Base-by-base conservation (phyloP, 2,113 vertebrate genomes). In the Hymenochirus boettgeri region DNA sequence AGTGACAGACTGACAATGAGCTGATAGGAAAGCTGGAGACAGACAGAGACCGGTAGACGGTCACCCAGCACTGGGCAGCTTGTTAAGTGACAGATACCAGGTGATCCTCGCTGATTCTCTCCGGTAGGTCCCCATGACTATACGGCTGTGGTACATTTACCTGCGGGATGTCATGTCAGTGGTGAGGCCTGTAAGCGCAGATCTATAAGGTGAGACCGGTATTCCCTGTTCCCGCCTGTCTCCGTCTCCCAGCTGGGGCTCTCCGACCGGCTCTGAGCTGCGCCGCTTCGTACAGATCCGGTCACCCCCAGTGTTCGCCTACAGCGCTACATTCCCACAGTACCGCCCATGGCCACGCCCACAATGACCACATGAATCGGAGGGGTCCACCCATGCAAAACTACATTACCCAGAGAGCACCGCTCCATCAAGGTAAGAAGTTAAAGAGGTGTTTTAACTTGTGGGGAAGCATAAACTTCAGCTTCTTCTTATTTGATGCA, bases 121-220 rank as follows among this genome's bases (percentile, higher is more conserved):
- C 23, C 22, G 1, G 1, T 11, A 3, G n/a, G n/a, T n/a, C n/a
- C n/a, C n/a, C n/a, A n/a, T n/a, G n/a, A n/a, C n/a, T n/a, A n/a
- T n/a, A n/a, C n/a, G n/a, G 33, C 9, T 7, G 33, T 7, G 33
- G 10, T 35, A 13, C 33, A 23, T 79, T 81, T 82, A 93, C 91
- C 91, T 91, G 81, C 91, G 90, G 79, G 91, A 92, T 77, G 89
- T 92, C 91, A 92, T 92, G 73, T 74, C 88, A 79, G 75, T 75
- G 52, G 69, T 54, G 69, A 61, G 71, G 75, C 27, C 51, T 45
- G 18, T 56, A 2, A 8, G n/a, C 18, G n/a, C 26, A 5, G 5
- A 4, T 5, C 51, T 9, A 17, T 35, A 25, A 25, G 12, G 18
- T n/a, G 52, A 3, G 24, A 25, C 11, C 22, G n/a, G 10, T 11